Conservation (phyloP, 2,888 invertebrate genomes). For the Ochlodes sylvanus region DNA sequence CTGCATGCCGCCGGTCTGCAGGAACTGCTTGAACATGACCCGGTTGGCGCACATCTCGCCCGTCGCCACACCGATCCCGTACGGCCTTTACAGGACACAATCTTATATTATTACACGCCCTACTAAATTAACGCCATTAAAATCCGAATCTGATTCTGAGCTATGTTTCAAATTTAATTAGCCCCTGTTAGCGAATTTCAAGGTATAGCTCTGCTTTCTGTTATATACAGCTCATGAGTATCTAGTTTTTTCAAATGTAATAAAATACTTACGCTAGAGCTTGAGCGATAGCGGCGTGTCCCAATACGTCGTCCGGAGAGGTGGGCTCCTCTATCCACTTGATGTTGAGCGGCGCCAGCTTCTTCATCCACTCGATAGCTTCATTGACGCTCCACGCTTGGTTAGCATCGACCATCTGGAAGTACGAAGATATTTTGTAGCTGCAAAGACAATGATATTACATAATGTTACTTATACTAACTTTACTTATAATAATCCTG, state of each 20-base stretch:
- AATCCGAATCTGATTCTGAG: too few relatives aligned
- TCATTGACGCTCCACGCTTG: constrained; percentile 95
- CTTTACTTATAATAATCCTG: too few relatives aligned
- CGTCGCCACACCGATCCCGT: constrained; percentile 94
- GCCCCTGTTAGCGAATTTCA: too few relatives aligned
- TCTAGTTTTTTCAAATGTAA: neutral
- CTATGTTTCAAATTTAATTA: too few relatives aligned
- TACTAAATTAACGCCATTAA: too few relatives aligned
- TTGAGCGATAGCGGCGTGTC: constrained; percentile 91
- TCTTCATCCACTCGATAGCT: constrained; percentile 94
- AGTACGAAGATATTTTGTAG: neutral
- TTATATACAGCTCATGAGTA: too few relatives aligned
- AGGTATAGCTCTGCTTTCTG: too few relatives aligned
- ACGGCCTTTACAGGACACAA: constrained; percentile 75
- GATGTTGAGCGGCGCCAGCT: constrained; percentile 89
- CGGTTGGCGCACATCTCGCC: constrained; percentile 97
- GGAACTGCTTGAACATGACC: constrained; percentile 96
- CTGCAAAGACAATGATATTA: too few relatives aligned
- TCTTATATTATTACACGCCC: neutral
- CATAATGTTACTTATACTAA: too few relatives aligned
- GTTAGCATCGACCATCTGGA: constrained; percentile 94
- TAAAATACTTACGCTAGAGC: constrained; percentile 80
- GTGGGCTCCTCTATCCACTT: constrained; percentile 98
- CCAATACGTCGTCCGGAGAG: constrained; percentile 95
- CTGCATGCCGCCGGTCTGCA: constrained; percentile 92